phyloP scores from a whole-genome alignment of 1,140 invertebrate species.

The Platorchestia sp. region DNA sequence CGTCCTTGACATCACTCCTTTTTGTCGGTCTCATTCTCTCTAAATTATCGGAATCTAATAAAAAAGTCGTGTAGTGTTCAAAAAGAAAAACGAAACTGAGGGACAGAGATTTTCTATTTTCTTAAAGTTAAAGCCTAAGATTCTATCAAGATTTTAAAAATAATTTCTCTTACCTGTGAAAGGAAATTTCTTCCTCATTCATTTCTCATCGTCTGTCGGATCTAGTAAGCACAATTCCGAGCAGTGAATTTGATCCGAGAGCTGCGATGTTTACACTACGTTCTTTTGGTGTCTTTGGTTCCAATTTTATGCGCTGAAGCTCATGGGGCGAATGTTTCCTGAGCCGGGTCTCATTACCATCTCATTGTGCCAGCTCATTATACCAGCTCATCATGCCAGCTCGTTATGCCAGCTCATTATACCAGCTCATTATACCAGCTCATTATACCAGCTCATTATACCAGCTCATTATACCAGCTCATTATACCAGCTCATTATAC shows the following conservation, averaged over 20 bases:
- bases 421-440: not conserved
- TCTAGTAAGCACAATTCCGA: not conserved
- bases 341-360: no score
- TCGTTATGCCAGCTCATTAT: no score
- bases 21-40: not conserved
- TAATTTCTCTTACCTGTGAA: not conserved
- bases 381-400: not conserved
- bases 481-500: not conserved
- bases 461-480: not conserved
- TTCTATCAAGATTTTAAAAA: not conserved
- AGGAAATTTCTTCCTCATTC: not conserved
- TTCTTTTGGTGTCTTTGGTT: not conserved
- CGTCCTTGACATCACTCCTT: not conserved
- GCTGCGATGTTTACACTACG: not conserved
- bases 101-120: not conserved
- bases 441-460: not conserved
- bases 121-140: not conserved
- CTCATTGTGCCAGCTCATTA: no score
- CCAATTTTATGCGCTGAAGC: not conserved
- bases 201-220: not conserved
- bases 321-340: not conserved
- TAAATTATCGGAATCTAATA: not conserved
- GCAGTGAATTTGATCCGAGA: not conserved
- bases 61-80: not conserved
- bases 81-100: not conserved